Base-by-base conservation (phyloP, 2,113 vertebrate genomes). In the Penelope pileata region DNA sequence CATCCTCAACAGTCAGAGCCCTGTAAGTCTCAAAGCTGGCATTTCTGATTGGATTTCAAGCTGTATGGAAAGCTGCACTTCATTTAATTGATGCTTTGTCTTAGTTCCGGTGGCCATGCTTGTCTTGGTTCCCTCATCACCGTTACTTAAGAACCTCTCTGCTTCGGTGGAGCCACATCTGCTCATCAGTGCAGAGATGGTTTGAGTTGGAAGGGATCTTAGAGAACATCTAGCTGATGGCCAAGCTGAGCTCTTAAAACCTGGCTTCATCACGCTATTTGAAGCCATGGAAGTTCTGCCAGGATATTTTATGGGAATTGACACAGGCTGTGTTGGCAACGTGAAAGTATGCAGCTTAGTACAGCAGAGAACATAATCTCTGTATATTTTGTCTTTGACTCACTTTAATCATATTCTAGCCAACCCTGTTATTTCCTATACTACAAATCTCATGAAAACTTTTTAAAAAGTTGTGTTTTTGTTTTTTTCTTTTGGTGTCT, bases 361-460 rank as follows among this genome's bases (percentile, higher is more conserved):
- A 38, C 24, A 38, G 48, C 60, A 82, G 27, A 73, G 53, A 89
- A 34, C 40, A 54, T 10, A 72, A 72, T 43, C 24, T 51, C 59
- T 48, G 34, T 12, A 34, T 79, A 30, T 79, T 91, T 91, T 68
- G 13, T 12, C 32, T 84, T 82, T 90, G 62, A 30, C 21, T 93
- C 53, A 6, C 72, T 72, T 32, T 21, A 82, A 40, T 68, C 16
- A 16, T 66, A 58, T 50, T 70, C 54, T 36, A 60, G 9, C 43
- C 43, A 83, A 19, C 6, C 8, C 16, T 56, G 42, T 40, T 80
- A 34, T 81, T 83, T 56, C 23, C n/a, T 51, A 5, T 60, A 17
- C 60, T 76, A 38, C 5, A 62, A 83, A 58, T 51, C 58, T 26
- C 4, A 34, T 9, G 16, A 15, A 84, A 67, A 82, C 30, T n/a